phyloP scores from a whole-genome alignment of 2,797 vertebrate species.

The Sebastes minor region DNA sequence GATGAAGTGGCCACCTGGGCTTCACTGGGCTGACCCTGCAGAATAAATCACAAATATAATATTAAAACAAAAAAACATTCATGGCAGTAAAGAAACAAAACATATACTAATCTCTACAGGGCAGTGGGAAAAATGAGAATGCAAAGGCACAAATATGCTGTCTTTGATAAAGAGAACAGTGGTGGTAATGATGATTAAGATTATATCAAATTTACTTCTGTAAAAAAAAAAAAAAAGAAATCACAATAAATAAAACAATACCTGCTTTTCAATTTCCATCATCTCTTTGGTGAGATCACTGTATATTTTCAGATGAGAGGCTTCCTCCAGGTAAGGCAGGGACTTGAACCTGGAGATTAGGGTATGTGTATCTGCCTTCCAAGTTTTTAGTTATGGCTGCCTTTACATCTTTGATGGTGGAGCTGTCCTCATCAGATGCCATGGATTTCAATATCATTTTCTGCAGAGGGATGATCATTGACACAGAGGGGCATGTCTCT shows the following conservation, averaged over 20 bases:
- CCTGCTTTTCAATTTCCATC: conserved; percentile 14
- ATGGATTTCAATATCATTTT: background rate
- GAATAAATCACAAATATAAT: background rate
- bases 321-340: conserved; percentile 29
- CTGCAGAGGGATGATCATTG: background rate
- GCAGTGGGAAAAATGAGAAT: too few species aligned
- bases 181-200: background rate
- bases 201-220: background rate
- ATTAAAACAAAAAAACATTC: background rate
- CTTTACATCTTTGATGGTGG: background rate
- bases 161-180: background rate
- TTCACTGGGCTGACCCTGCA: background rate
- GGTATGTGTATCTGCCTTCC: background rate
- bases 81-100: background rate
- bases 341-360: conserved; percentile 24
- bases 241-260: background rate
- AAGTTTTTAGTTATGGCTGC: background rate
- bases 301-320: background rate
- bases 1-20: background rate
- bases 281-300: conserved; percentile 4
- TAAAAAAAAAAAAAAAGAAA: background rate
- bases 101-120: too few species aligned
- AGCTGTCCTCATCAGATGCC: background rate
- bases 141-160: too few species aligned
- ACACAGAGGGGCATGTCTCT: background rate